Evolutionary conservation across 2,888 invertebrate species (phyloP), one percentile per base, ranked within the genome.

Genomic region (Ophion slaviceki): DNA sequence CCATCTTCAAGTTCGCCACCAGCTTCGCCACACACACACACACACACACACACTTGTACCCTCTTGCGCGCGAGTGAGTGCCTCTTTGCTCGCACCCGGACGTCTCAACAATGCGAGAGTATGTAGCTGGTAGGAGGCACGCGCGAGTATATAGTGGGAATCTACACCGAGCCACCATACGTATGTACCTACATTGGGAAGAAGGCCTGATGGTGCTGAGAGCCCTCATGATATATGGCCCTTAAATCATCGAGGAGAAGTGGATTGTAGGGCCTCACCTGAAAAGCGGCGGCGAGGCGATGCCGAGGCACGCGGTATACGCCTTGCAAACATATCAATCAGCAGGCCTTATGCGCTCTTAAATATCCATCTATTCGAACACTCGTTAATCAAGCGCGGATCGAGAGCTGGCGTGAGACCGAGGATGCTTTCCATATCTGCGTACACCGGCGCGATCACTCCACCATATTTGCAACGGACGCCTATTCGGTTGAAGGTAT

Each of bases 291-390:
- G 89, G 75, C 87, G 82, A 81, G 77, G 78, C 67, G 74, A 83
- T 80, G 84, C 85, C 71, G 82, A 85, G 82, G 79, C 72, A 80
- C 71, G 68, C 86, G 61, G 90, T 92, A 92, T 92, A 92, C 92
- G 91, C 92, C 92, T 91, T 90, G 91, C 91, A 92, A 93, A 93
- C 93, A 92, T 93, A 93, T 93, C 93, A 93, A 93, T 93, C 93
- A 93, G 92, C 86, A 84, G 70, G 70, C 85, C 72, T 80, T 86
- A 82, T 86, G 67, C 86, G 85, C 89, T 88, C 89, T 90, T 89
- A 88, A 89, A 88, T 89, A 89, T 90, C 89, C 88, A 87, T 89
- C 90, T 89, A 90, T 90, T 91, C 89, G 88, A 89, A 89, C 89
- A 89, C 89, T 91, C 90, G 91, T 91, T 91, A 91, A 91, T 91